Conservation (phyloP, 2,888 invertebrate species). For the Brachynemurus nebulosus region DNA sequence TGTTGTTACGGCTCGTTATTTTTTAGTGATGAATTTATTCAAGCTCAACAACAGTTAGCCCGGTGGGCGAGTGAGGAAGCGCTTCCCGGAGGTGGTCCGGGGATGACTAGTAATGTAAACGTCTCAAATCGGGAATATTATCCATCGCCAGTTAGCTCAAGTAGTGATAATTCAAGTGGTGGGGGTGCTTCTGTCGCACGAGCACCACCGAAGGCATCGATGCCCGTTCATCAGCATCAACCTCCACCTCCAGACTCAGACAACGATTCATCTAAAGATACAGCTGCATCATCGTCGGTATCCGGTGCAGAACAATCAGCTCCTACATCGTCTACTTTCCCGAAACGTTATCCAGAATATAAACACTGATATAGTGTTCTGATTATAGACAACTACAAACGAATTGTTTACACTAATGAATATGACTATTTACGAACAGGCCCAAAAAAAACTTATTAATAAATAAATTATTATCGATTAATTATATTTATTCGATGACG, state of each 20-base stretch:
- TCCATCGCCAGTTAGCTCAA: slow-evolving; percentile 40
- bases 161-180: slow-evolving; percentile 39
- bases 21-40: slow-evolving; percentile 95
- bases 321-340: slow-evolving; percentile 41
- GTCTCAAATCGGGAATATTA: slow-evolving; percentile 39
- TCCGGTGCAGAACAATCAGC: slow-evolving; percentile 26
- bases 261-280: slow-evolving; percentile 23
- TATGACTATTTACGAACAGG: slow-evolving; percentile 4
- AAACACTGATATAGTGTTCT: slow-evolving; percentile 47
- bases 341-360: slow-evolving; percentile 57
- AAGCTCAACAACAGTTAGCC: slow-evolving; percentile 93
- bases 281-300: slow-evolving; percentile 29
- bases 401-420: slow-evolving; percentile 2
- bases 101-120: slow-evolving; percentile 31
- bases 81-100: slow-evolving; percentile 44
- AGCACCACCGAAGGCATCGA: slow-evolving; percentile 21
- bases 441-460: slow-evolving; percentile 1
- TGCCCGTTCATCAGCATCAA: not conserved
- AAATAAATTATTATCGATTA: slow-evolving; percentile 1
- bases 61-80: slow-evolving; percentile 88
- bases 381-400: slow-evolving; percentile 4
- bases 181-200: slow-evolving; percentile 31
- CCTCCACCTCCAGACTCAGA: slow-evolving; percentile 25
- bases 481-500: too few species aligned
- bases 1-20: slow-evolving; percentile 66